These are phyloP conservation scores for Eolophus roseicapilla DNA, from an alignment of 2,113 vertebrate genomes.

Conservation along the genomic window DNA sequence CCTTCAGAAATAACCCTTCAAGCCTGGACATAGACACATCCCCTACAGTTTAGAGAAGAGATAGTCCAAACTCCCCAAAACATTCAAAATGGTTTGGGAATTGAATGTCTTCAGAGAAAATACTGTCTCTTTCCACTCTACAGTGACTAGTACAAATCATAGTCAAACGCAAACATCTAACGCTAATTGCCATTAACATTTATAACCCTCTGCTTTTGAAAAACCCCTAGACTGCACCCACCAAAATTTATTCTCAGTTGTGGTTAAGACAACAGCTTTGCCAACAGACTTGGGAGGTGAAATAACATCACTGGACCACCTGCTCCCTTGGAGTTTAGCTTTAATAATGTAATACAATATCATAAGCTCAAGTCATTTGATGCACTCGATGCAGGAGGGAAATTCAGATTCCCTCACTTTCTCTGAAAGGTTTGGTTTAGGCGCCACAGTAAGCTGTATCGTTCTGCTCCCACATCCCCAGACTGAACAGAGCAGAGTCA, in stretches of 20 bases:
- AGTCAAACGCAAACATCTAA: neutral
- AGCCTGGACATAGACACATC: neutral
- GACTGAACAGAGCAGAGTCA: neutral
- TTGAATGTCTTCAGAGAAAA: neutral
- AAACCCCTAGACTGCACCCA: neutral
- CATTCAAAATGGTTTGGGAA: neutral
- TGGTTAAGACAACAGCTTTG: constrained; percentile 15
- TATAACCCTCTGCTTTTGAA: neutral
- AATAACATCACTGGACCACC: constrained; percentile 23
- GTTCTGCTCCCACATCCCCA: neutral
- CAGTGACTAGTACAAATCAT: neutral
- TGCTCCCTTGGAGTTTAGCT: constrained; percentile 6
- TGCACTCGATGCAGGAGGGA: neutral
- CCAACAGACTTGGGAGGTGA: constrained; percentile 26
- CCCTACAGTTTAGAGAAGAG: neutral
- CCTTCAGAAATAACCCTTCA: neutral
- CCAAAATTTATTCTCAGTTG: constrained; percentile 5
- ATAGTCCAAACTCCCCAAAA: neutral
- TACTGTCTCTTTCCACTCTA: neutral
- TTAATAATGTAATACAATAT: constrained; percentile 7
- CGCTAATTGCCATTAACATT: neutral
- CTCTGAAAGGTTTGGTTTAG: neutral
- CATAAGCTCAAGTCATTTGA: neutral
- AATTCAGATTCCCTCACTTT: neutral
- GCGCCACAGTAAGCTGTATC: neutral